Conservation (phyloP, 2,888 invertebrate species). For the Eurytoma adleriae region DNA sequence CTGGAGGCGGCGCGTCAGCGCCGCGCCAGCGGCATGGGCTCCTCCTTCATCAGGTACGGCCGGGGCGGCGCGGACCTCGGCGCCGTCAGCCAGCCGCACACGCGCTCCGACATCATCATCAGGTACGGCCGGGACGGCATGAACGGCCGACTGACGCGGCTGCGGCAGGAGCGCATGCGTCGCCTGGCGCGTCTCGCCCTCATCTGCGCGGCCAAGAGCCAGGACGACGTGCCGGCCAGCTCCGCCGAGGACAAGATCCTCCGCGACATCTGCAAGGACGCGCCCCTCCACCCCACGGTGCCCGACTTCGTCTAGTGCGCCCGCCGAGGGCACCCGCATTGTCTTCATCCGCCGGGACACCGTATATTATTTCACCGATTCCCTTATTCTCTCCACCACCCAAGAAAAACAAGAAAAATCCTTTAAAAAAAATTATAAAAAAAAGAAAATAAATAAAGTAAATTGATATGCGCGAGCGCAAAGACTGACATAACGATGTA, state of each 20-base stretch:
- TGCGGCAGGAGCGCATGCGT: constrained; percentile 53
- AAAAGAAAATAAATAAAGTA: too few species aligned
- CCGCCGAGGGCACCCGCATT: too few species aligned
- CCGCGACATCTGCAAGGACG: constrained; percentile 54
- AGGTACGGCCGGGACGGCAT: constrained; percentile 70
- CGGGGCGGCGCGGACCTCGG: constrained; percentile 56
- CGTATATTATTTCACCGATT: not conserved
- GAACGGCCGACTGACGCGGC: constrained; percentile 42
- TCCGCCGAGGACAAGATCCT: constrained; percentile 55
- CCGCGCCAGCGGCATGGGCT: constrained; percentile 64
- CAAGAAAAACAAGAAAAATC: too few species aligned
- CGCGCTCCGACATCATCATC: constrained; percentile 70
- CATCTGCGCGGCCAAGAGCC: constrained; percentile 49
- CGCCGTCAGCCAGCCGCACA: constrained; percentile 61
- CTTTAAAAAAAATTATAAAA: too few species aligned
- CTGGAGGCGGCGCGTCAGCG: constrained; percentile 62
- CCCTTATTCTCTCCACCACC: too few species aligned
- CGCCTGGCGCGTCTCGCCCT: constrained; percentile 49
- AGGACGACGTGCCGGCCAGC: constrained; percentile 40
- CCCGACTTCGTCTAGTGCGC: constrained; percentile 52
- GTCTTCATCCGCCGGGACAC: not conserved
- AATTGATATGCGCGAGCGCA: not conserved
- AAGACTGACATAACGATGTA: constrained; percentile 13
- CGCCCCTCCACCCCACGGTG: constrained; percentile 54
- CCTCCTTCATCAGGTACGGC: constrained; percentile 68